Base-by-base conservation (phyloP, 2,113 vertebrate genomes). In the Dendrocopos noguchii region DNA sequence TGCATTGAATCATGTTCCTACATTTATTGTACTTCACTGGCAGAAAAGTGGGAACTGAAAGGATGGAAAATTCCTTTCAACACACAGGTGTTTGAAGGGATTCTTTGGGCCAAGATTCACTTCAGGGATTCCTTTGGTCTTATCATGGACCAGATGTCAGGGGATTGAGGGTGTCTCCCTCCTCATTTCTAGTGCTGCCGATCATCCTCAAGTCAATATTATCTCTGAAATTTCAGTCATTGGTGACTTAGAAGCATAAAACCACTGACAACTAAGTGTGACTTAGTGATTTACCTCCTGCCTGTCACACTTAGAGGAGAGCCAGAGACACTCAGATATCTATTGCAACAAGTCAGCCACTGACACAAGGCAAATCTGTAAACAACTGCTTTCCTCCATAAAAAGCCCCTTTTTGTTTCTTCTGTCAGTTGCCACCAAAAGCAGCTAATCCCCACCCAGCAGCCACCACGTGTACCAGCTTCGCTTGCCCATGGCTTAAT, bases 31-130 rank as follows among this genome's bases (percentile, higher is more conserved):
- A 71, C 68, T 91, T 93, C 88, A 36, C 88, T 95, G 96, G 89
- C 92, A 95, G 67, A 80, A 89, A 89, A 95, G 5, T 34, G 16
- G 20, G 87, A 96, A 60, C 91, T 93, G 91, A 95, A 96, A 93
- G 44, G 89, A 91, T 87, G 91, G 95, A 96, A 96, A 96, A 95
- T 93, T 96, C 89, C 79, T 94, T 94, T 93, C 57, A 91, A 91
- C 76, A 85, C 1, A 24, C 93, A 95, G 94, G 91, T 96, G 91
- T 93, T 71, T 80, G 68, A 93, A 89, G 47, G 57, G 85, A 87
- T 71, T 68, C 56, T 93, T 78, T 61, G 84, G 78, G 81, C 93
- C 91, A 93, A 95, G 71, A 82, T 91, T 93, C 87, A 91, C 87
- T 87, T 91, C 87, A 85, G 84, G 89, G 91, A 95, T 94, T 95